Evolutionary conservation across 2,113 vertebrate species (phyloP).

Genomic region (Actenoides lindsayi): DNA sequence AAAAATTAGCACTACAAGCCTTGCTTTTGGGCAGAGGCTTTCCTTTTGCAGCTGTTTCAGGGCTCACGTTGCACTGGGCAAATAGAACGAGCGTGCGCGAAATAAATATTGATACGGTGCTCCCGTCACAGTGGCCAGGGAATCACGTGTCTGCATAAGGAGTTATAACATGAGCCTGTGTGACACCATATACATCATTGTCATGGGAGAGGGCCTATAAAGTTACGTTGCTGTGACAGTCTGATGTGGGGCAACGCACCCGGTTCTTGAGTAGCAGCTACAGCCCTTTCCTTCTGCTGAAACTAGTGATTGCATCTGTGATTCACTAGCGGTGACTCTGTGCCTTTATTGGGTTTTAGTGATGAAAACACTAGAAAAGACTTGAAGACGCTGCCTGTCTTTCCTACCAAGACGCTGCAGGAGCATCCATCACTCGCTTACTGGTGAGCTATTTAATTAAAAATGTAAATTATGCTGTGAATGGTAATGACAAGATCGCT

Average conservation of each 20-base stretch:
- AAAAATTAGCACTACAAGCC: background rate
- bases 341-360: conserved; percentile 64
- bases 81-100: background rate
- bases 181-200: conserved; percentile 2
- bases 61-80: background rate
- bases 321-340: conserved; percentile 20
- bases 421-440: conserved; percentile 95
- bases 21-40: background rate
- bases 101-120: background rate
- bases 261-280: background rate
- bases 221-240: conserved; percentile 29
- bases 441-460: conserved; percentile 81
- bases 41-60: background rate
- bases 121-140: background rate
- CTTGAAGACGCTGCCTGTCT: conserved; percentile 88
- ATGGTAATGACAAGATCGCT: background rate
- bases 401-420: conserved; percentile 91
- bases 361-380: conserved; percentile 87
- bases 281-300: background rate
- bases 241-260: background rate
- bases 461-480: background rate
- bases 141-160: background rate
- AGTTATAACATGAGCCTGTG: background rate
- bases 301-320: background rate
- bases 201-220: conserved; percentile 56